phyloP scores from a whole-genome alignment of 2,888 invertebrate genomes.

The Meiosimyza decipiens region DNA sequence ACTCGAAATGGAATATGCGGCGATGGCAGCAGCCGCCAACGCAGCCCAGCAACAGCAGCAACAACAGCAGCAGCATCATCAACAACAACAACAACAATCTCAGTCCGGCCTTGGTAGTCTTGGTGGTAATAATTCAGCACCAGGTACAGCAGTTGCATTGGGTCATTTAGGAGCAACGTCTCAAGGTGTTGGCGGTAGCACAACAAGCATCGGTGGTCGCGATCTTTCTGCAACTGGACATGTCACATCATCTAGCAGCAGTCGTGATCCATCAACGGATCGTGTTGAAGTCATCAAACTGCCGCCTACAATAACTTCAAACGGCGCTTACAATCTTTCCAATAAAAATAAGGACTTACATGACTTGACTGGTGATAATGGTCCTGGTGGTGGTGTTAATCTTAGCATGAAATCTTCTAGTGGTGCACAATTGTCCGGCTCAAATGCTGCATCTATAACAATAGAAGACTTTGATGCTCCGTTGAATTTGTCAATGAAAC shows the following conservation, averaged over 20 bases:
- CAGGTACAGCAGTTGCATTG: constrained; percentile 33
- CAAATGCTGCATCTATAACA: constrained; percentile 63
- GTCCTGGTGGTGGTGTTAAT: constrained; percentile 60
- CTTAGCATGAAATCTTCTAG: constrained; percentile 61
- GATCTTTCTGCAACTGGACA: constrained; percentile 42
- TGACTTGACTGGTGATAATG: constrained; percentile 59
- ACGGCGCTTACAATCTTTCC: constrained; percentile 68
- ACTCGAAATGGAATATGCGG: constrained; percentile 67
- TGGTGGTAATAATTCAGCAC: not conserved
- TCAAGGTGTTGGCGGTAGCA: constrained; percentile 35
- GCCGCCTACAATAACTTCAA: constrained; percentile 74
- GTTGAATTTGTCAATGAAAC: constrained; percentile 85
- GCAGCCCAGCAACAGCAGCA: constrained; percentile 62
- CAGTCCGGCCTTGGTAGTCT: constrained; percentile 30
- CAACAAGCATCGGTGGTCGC: constrained; percentile 41
- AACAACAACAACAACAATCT: constrained; percentile 38
- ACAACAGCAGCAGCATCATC: constrained; percentile 37
- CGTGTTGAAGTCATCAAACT: constrained; percentile 86
- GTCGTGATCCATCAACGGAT: constrained; percentile 67
- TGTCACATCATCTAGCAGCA: constrained; percentile 46
- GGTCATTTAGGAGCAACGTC: constrained; percentile 47
- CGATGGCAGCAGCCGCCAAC: constrained; percentile 64
- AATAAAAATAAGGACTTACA: constrained; percentile 64
- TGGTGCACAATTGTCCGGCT: constrained; percentile 46
- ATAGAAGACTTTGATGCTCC: constrained; percentile 79